phyloP scores from a whole-genome alignment of 2,113 vertebrate species.

The Alces alces region DNA sequence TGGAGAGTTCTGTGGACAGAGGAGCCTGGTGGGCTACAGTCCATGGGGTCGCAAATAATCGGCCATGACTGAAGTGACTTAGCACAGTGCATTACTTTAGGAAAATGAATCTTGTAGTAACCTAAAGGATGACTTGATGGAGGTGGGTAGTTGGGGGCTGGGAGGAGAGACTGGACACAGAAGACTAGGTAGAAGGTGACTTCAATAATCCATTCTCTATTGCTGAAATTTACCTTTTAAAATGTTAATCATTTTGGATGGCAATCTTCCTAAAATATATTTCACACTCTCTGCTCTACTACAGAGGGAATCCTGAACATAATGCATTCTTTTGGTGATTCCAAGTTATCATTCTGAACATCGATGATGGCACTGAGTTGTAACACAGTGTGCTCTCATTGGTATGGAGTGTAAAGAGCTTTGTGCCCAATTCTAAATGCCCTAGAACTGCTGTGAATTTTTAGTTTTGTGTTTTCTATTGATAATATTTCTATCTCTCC shows the following conservation, averaged over 20 bases:
- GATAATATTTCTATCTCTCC: constrained; percentile 49
- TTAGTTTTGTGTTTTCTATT: constrained; percentile 56
- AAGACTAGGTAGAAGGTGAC: not conserved
- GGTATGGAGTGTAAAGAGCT: constrained; percentile 30
- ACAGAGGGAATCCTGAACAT: constrained; percentile 1
- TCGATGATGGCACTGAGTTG: constrained; percentile 31
- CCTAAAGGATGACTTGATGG: not conserved
- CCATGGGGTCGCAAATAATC: not conserved
- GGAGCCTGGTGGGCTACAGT: not conserved
- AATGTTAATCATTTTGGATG: constrained; percentile 52
- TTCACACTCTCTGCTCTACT: constrained; percentile 42
- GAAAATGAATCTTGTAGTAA: constrained; percentile 1
- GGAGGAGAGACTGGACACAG: not conserved
- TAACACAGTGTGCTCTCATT: constrained; percentile 45
- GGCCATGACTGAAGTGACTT: not conserved
- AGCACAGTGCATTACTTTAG: not conserved
- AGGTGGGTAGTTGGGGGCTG: not conserved
- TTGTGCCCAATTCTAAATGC: constrained; percentile 6
- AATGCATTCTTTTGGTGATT: not conserved
- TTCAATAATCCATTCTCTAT: constrained; percentile 36
- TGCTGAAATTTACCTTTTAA: constrained; percentile 38
- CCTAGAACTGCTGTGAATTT: constrained; percentile 43
- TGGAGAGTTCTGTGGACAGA: not conserved
- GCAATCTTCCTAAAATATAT: constrained; percentile 51
- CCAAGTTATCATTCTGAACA: constrained; percentile 16